Percentiles rank a stretch among this genome's conserved stretches.
phyloP scores from a whole-genome alignment of 2,888 invertebrate species.

The Lepidocyrtoides sp. region DNA sequence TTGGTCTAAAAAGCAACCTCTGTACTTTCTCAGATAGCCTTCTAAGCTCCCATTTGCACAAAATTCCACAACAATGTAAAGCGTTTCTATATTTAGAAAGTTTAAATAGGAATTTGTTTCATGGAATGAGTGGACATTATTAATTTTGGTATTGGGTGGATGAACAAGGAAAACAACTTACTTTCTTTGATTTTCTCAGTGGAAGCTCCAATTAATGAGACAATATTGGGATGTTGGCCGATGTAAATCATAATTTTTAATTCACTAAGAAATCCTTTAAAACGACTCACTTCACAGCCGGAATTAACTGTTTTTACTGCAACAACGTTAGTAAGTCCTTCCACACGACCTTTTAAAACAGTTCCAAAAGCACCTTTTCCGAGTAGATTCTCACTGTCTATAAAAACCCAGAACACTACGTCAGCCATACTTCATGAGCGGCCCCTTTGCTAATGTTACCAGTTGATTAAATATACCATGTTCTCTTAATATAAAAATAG shows the following conservation, averaged over 20 bases:
- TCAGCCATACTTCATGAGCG: neutral
- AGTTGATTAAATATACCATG: too few relatives aligned
- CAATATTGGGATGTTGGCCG: constrained; percentile 78
- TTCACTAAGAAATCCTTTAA: constrained; percentile 81
- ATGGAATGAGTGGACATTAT: too few relatives aligned
- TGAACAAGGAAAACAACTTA: constrained; percentile 46
- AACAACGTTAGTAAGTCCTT: constrained; percentile 70
- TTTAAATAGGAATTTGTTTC: neutral
- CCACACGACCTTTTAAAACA: constrained; percentile 79
- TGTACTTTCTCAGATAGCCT: constrained; percentile 63
- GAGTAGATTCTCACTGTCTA: constrained; percentile 78
- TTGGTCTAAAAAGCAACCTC: constrained; percentile 65
- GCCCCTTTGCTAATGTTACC: neutral
- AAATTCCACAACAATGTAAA: constrained; percentile 81
- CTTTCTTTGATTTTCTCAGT: constrained; percentile 82
- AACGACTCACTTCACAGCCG: constrained; percentile 75
- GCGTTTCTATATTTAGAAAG: constrained; percentile 62
- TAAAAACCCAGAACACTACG: neutral
- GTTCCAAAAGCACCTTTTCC: constrained; percentile 82
- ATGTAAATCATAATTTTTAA: constrained; percentile 82
- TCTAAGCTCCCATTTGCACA: constrained; percentile 81
- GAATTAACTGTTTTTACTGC: constrained; percentile 80
- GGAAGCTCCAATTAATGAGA: constrained; percentile 78
- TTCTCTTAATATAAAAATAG: too few relatives aligned
- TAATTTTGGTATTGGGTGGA: too few relatives aligned